Percentiles rank a stretch among this genome's conserved stretches.
These are phyloP conservation scores for Zaprionus vittiger DNA, from an alignment of 1,140 invertebrate genomes.

Conservation along the genomic window DNA sequence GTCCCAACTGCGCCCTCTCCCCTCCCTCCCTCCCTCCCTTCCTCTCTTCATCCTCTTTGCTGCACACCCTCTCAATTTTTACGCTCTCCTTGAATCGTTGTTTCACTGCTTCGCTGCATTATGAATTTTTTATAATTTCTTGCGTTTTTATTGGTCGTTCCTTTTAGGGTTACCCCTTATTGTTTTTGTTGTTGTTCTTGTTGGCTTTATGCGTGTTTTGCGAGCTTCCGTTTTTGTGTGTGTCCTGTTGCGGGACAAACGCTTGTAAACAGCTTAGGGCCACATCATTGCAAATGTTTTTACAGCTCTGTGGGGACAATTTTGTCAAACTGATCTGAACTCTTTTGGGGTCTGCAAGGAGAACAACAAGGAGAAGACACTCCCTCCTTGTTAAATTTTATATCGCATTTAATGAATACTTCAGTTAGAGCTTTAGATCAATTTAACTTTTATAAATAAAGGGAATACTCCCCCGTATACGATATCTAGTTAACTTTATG, in stretches of 20 bases:
- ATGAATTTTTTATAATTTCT: slow-evolving; percentile 78
- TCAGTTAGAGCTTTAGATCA: neutral
- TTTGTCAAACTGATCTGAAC: slow-evolving; percentile 33
- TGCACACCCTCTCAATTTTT: neutral
- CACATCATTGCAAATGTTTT: slow-evolving; percentile 74
- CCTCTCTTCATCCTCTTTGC: too few relatives aligned
- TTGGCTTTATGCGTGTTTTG: slow-evolving; percentile 33
- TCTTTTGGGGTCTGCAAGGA: slow-evolving; percentile 2
- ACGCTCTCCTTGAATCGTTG: slow-evolving; percentile 22
- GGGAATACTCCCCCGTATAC: neutral
- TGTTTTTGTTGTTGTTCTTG: slow-evolving; percentile 26
- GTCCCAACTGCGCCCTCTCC: neutral
- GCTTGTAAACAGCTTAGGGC: slow-evolving; percentile 71
- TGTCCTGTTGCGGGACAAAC: slow-evolving; percentile 18
- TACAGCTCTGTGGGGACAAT: slow-evolving; percentile 43
- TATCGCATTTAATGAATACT: neutral
- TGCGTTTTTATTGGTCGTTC: slow-evolving; percentile 64
- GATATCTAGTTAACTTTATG: neutral
- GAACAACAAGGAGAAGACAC: neutral
- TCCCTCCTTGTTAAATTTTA: neutral
- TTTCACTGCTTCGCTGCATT: slow-evolving; percentile 66
- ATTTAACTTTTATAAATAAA: neutral
- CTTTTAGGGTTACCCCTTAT: slow-evolving; percentile 19
- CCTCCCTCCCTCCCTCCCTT: too few relatives aligned
- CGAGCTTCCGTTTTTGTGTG: slow-evolving; percentile 4